These are phyloP conservation scores for roundworm (Caenorhabditis elegans) DNA, from an alignment of 1,140 invertebrate species.

Conservation along the genomic window DNA sequence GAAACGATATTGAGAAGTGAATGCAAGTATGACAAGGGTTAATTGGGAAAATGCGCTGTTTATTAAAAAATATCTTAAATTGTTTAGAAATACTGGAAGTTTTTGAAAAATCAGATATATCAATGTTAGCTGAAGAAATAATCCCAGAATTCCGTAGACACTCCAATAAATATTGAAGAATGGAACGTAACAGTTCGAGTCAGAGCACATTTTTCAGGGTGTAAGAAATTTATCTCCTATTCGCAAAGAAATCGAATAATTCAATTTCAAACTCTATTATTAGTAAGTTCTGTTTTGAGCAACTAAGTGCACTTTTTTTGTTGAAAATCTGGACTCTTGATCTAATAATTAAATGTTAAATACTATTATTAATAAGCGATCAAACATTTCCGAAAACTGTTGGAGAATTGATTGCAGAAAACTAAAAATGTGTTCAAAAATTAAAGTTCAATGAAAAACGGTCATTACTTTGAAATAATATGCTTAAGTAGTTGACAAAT, in stretches of 20 bases:
- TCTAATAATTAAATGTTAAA: too few relatives aligned
- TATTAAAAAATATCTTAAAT: neutral
- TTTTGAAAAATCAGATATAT: neutral
- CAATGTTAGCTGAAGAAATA: neutral
- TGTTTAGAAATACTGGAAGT: neutral
- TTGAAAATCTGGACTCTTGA: too few relatives aligned
- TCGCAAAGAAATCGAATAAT: neutral
- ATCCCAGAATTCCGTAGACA: neutral
- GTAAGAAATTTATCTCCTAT: neutral
- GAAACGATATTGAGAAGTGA: neutral
- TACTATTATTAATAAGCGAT: too few relatives aligned
- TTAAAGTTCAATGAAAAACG: too few relatives aligned
- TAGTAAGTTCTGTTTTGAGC: neutral
- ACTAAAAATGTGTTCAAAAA: too few relatives aligned
- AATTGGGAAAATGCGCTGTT: neutral
- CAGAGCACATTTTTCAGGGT: slow-evolving; percentile 5
- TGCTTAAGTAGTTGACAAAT: too few relatives aligned
- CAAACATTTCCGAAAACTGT: too few relatives aligned
- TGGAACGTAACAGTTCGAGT: neutral
- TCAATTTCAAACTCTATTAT: neutral
- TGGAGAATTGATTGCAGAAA: too few relatives aligned
- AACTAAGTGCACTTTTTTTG: too few relatives aligned
- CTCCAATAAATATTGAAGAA: neutral
- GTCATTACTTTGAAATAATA: too few relatives aligned
- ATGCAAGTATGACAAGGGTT: neutral